Base-by-base conservation (phyloP, 2,113 vertebrate genomes). In the Otolemur garnettii region DNA sequence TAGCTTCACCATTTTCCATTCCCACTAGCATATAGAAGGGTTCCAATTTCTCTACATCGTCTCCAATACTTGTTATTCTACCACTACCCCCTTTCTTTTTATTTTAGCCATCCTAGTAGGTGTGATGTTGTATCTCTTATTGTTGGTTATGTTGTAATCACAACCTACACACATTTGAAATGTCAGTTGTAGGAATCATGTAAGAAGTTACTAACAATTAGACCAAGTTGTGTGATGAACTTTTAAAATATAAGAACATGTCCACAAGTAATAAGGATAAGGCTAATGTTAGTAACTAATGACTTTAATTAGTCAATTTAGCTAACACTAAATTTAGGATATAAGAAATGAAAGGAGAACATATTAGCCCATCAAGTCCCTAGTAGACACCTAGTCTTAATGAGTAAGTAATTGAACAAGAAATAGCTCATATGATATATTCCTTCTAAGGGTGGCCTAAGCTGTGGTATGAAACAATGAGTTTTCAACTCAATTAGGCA, bases 261-360 rank as follows among this genome's bases (percentile, higher is more conserved):
- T 64, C 69, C 22, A 91, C 35, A 42, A 69, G 64, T 50, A 92
- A 94, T 35, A 95, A 94, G 26, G 33, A 78, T 89, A 97, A 96
- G 22, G 57, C 15, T 60, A 87, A 4, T 15, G 33, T 80, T 88
- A 38, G 38, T 38, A 38, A 4, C 38, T 38, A 38, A 38, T 38
- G 38, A 90, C 75, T 84, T 90, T 62, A 93, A 72, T 90, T 55
- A 83, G 69, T 77, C 42, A 64, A 14, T 57, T 42, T n/a, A 96
- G 64, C 30, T 84, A 90, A 81, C 75, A 59, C 24, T 90, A 7
- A 94, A 87, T 90, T 18, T 53, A 84, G 66, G 28, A 26, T n/a
- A 75, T 2, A 55, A 33, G 55, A 53, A 22, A 35, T 64, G 17
- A 95, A 85, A 87, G 14, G 21, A 38, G 18, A 68, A 33, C 28